phyloP scores from a whole-genome alignment of 2,113 vertebrate genomes.

The Zosterops hypoxanthus region DNA sequence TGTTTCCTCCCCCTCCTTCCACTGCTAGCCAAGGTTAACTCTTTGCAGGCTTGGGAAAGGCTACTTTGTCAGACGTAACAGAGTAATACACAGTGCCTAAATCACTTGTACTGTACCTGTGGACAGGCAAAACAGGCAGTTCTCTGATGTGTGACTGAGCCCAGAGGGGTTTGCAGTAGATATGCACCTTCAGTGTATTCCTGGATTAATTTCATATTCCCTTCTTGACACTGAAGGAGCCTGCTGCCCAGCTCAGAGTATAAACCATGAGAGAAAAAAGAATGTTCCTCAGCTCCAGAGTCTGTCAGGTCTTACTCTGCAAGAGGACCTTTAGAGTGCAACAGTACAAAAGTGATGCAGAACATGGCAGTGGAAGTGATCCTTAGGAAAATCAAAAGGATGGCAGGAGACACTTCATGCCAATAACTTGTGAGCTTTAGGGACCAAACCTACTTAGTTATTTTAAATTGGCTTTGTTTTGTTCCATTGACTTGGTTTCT shows the following conservation, averaged over 20 bases:
- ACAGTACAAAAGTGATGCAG: neutral
- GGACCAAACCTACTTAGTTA: constrained; percentile 31
- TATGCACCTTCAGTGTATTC: neutral
- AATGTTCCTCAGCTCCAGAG: neutral
- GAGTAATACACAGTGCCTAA: neutral
- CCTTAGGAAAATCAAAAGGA: neutral
- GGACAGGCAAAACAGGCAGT: neutral
- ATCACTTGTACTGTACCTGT: neutral
- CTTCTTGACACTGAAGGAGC: neutral
- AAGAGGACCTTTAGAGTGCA: neutral
- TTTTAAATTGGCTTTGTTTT: constrained; percentile 60
- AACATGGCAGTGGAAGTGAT: neutral
- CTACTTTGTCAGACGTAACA: neutral
- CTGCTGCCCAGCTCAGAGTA: neutral
- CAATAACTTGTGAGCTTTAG: neutral
- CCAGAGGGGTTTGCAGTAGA: neutral
- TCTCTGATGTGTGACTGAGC: neutral
- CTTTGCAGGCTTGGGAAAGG: neutral
- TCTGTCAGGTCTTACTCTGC: neutral
- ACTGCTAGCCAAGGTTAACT: constrained; percentile 3
- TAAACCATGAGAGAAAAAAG: neutral
- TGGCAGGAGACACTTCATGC: neutral
- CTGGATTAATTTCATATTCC: constrained; percentile 11
- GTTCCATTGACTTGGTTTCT: constrained; percentile 31
- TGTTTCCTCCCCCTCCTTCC: neutral